A percentile compares a stretch with the other conserved stretches of the same genome.
These are phyloP conservation scores for Drosophila setifemur DNA, from an alignment of 1,140 invertebrate species.

Conservation along the genomic window DNA sequence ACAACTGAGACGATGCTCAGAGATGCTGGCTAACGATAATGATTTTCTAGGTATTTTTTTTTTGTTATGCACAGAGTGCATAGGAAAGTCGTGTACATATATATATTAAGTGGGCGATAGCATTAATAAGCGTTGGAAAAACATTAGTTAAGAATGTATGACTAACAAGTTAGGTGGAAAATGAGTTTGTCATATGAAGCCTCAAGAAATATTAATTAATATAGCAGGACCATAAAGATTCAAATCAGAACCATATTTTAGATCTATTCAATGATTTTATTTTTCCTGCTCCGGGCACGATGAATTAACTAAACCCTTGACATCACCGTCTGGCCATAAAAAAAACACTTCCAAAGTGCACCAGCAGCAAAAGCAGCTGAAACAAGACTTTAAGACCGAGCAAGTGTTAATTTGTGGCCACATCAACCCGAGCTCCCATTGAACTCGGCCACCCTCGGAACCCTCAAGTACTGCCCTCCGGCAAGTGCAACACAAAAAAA, in stretches of 20 bases:
- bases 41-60: conserved; percentile 22
- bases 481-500: conserved; percentile 49
- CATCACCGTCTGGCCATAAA: conserved; percentile 10
- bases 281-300: neutral
- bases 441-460: conserved; percentile 37
- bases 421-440: conserved; percentile 33
- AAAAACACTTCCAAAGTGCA: conserved; percentile 44
- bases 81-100: neutral
- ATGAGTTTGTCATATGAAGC: neutral
- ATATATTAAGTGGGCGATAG: neutral
- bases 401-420: conserved; percentile 49
- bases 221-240: too few relatives aligned
- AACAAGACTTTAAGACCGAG: conserved; percentile 36
- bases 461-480: conserved; percentile 33
- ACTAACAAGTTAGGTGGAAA: neutral
- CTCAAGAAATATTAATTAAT: too few relatives aligned
- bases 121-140: neutral
- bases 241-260: too few relatives aligned
- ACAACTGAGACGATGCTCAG: conserved; percentile 32
- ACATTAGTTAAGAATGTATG: neutral
- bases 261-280: neutral
- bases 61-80: neutral
- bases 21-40: conserved; percentile 39
- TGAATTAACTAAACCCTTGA: conserved; percentile 22
- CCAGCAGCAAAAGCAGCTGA: conserved; percentile 25